Evolutionary conservation across 1,140 invertebrate species (phyloP).

Genomic region (Drosophila truncata): DNA sequence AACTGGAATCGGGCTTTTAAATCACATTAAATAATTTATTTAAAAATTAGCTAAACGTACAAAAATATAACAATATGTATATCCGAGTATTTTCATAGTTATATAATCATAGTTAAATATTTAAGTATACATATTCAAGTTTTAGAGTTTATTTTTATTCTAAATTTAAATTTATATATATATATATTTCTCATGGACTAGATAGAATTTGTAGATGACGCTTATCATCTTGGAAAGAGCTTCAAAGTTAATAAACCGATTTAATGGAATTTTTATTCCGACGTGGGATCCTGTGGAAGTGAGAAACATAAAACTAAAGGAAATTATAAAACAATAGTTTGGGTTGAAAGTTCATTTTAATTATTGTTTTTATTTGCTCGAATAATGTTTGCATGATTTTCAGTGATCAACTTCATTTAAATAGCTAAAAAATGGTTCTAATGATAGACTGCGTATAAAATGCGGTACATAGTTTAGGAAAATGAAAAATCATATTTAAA

Average conservation of each 20-base stretch:
- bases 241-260: not conserved
- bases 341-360: conserved; percentile 49
- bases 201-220: conserved; percentile 41
- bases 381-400: conserved; percentile 58
- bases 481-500: conserved; percentile 46
- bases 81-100: conserved; percentile 52
- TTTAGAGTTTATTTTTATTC: conserved; percentile 15
- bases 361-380: conserved; percentile 65
- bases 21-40: conserved; percentile 83
- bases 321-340: conserved; percentile 42
- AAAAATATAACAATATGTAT: conserved; percentile 81
- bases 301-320: conserved; percentile 8
- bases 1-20: conserved; percentile 78
- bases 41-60: conserved; percentile 83
- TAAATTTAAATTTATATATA: conserved; percentile 15
- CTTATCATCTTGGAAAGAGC: conserved; percentile 23
- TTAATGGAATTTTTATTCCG: not conserved
- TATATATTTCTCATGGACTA: conserved; percentile 46
- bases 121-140: conserved; percentile 32
- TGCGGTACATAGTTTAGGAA: conserved; percentile 30
- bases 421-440: conserved; percentile 51
- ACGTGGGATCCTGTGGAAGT: conserved; percentile 23
- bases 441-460: conserved; percentile 38
- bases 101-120: conserved; percentile 67
- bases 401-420: conserved; percentile 43